phyloP scores from a whole-genome alignment of 2,797 vertebrate genomes.

The Lagocephalus sceleratus region DNA sequence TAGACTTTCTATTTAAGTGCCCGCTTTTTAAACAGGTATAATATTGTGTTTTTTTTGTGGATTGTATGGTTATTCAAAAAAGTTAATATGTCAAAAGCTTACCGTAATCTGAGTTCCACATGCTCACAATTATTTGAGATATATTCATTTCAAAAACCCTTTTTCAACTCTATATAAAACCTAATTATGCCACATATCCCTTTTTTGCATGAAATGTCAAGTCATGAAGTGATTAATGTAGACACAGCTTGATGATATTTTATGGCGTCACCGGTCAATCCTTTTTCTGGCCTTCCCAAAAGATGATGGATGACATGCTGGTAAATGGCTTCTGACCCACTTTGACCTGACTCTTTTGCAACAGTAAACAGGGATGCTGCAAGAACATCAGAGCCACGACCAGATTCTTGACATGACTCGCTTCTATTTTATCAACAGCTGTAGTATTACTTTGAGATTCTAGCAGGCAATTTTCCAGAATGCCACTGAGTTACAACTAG shows the following conservation, averaged over 20 bases:
- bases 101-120: too few species aligned
- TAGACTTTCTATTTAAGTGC: too few species aligned
- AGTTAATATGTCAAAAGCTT: too few species aligned
- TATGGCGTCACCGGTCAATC: slow-evolving; percentile 38
- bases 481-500: neutral
- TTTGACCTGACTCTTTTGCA: slow-evolving; percentile 49
- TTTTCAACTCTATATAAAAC: too few species aligned
- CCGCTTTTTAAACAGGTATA: too few species aligned
- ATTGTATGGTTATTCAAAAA: too few species aligned
- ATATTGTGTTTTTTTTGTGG: too few species aligned
- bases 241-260: slow-evolving; percentile 31
- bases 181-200: too few species aligned
- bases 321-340: slow-evolving; percentile 55
- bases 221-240: slow-evolving; percentile 10
- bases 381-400: slow-evolving; percentile 26
- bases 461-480: neutral
- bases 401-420: slow-evolving; percentile 20
- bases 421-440: slow-evolving; percentile 20
- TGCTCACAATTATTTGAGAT: too few species aligned
- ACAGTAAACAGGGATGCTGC: slow-evolving; percentile 55
- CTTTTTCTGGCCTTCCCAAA: slow-evolving; percentile 24
- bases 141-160: too few species aligned
- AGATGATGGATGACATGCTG: slow-evolving; percentile 62
- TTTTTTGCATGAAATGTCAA: too few species aligned
- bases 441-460: slow-evolving; percentile 5